These are phyloP conservation scores for Nansenia antarctica DNA, from an alignment of 2,113 vertebrate species.

Conservation along the genomic window DNA sequence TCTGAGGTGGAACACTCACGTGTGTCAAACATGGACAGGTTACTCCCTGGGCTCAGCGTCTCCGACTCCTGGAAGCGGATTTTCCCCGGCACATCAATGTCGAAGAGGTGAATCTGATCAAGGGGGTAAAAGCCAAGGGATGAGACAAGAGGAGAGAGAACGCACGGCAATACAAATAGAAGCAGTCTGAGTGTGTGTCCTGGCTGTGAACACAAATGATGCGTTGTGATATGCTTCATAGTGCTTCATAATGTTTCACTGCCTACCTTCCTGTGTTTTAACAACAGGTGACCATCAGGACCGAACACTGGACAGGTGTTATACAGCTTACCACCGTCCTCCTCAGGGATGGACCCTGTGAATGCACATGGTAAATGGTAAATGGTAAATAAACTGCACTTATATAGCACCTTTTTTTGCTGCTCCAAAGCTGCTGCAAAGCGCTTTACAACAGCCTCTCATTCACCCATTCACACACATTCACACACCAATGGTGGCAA, in stretches of 20 bases:
- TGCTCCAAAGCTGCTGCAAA: too few relatives aligned
- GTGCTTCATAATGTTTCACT: not conserved
- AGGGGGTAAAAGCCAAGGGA: constrained; percentile 4
- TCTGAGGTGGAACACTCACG: too few relatives aligned
- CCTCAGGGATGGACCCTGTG: constrained; percentile 93
- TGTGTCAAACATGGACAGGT: constrained; percentile 88
- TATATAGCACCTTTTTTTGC: too few relatives aligned
- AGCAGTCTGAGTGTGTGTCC: not conserved
- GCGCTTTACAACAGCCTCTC: not conserved
- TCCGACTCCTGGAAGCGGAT: constrained; percentile 96
- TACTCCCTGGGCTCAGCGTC: constrained; percentile 86
- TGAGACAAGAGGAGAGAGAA: not conserved
- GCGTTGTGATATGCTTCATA: not conserved
- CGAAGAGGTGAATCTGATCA: constrained; percentile 95
- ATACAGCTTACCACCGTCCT: constrained; percentile 88
- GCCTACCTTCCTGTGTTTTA: constrained; percentile 92
- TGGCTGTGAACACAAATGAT: too few relatives aligned
- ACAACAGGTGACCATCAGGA: constrained; percentile 86
- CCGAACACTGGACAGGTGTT: constrained; percentile 92
- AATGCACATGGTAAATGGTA: too few relatives aligned
- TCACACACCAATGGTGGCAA: not conserved
- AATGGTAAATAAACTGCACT: too few relatives aligned
- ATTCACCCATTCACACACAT: not conserved
- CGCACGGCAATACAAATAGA: not conserved
- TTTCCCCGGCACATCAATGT: constrained; percentile 93